Evolutionary conservation across 2,113 vertebrate species (phyloP).

Genomic region (Mixornis gularis): DNA sequence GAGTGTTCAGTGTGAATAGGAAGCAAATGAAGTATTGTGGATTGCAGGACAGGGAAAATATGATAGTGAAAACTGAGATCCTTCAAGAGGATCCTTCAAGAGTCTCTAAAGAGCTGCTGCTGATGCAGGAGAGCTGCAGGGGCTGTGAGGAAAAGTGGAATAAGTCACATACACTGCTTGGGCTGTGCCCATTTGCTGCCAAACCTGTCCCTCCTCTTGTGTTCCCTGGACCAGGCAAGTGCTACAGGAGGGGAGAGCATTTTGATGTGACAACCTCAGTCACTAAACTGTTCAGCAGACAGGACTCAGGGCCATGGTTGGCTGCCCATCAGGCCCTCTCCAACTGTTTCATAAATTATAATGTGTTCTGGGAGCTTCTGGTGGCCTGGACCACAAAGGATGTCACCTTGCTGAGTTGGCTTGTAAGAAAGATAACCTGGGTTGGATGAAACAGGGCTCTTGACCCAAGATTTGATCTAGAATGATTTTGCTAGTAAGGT

Average conservation of each 20-base stretch:
- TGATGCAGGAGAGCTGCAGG: background rate
- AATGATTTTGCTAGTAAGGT: background rate
- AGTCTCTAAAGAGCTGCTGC: background rate
- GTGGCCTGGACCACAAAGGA: background rate
- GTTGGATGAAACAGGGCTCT: background rate
- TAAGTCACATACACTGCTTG: background rate
- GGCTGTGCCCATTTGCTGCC: background rate
- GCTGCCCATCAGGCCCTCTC: background rate
- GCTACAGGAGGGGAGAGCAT: background rate
- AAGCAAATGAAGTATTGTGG: background rate
- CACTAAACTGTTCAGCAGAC: background rate
- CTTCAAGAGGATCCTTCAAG: background rate
- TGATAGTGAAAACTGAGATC: background rate
- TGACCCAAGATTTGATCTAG: background rate
- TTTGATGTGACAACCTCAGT: background rate
- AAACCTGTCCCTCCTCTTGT: background rate
- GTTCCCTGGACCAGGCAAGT: background rate
- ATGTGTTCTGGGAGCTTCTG: background rate
- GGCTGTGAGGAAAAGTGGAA: background rate
- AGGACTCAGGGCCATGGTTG: background rate
- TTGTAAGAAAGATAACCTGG: background rate
- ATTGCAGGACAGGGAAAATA: background rate
- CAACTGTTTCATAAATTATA: background rate
- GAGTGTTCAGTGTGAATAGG: background rate
- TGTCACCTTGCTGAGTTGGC: background rate